Conservation (phyloP, 30 jellyfish, hydroid and myxozoan species). For the Catostylus mosaicus region DNA sequence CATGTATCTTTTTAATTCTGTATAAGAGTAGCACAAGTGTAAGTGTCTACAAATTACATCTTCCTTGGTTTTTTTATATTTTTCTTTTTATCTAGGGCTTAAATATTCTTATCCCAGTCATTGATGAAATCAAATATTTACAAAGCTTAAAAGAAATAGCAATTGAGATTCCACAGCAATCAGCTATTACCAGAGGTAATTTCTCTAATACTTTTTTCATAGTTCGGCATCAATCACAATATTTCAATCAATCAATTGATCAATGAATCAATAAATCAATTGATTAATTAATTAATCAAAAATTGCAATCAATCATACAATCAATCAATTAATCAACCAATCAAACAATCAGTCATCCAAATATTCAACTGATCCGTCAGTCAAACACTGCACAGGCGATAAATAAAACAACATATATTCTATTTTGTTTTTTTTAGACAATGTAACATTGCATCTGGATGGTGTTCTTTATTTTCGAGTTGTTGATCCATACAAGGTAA, state of each 20-base stretch:
- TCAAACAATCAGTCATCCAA: not conserved
- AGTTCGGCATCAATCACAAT: not conserved
- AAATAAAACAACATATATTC: too few relatives aligned
- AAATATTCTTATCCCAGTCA: conserved; percentile 83
- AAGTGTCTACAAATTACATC: too few relatives aligned
- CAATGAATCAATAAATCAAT: too few relatives aligned
- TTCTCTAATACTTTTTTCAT: too few relatives aligned
- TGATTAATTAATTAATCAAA: too few relatives aligned
- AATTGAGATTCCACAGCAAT: conserved; percentile 92
- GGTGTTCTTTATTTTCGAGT: conserved; percentile 94
- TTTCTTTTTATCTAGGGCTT: conserved; percentile 72
- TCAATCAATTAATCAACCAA: not conserved
- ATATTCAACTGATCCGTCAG: too few relatives aligned
- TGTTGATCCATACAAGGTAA: conserved; percentile 96
- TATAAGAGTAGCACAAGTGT: too few relatives aligned
- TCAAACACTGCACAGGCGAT: too few relatives aligned
- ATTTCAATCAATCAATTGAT: not conserved
- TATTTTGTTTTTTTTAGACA: conserved; percentile 50
- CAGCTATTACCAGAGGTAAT: conserved; percentile 98
- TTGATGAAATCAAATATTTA: conserved; percentile 94
- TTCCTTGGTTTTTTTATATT: not conserved
- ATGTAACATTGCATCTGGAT: conserved; percentile 92
- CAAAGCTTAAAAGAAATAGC: conserved; percentile 97
- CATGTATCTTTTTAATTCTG: too few relatives aligned
- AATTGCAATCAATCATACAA: too few relatives aligned